Percentiles rank a stretch among this genome's conserved stretches.
Evolutionary conservation across 1,140 invertebrate species (phyloP).

Genomic region (Conus ventricosus): DNA sequence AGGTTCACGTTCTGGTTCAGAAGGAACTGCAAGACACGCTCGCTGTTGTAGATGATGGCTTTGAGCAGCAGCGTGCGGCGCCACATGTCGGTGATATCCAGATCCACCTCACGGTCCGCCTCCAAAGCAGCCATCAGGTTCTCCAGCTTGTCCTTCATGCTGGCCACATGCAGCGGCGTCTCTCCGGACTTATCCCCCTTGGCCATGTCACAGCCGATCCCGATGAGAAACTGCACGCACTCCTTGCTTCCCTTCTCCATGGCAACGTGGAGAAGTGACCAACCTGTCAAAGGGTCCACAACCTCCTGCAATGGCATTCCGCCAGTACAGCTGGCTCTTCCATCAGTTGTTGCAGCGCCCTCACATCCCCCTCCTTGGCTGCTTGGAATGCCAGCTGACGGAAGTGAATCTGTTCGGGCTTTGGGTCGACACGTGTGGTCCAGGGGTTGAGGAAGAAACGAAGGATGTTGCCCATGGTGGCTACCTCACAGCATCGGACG

Average conservation of each 20-base stretch:
- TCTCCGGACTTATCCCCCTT: background rate
- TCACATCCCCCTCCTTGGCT: background rate
- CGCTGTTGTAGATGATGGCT: slow-evolving; percentile 7
- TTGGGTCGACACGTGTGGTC: background rate
- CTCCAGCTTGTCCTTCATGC: background rate
- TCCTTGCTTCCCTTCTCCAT: background rate
- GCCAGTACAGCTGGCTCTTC: background rate
- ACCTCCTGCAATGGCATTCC: background rate
- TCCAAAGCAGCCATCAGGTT: background rate
- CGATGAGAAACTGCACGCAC: background rate
- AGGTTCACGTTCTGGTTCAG: background rate
- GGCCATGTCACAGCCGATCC: background rate
- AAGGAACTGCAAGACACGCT: background rate
- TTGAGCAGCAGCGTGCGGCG: background rate
- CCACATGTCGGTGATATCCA: background rate
- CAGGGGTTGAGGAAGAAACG: background rate
- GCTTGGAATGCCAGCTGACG: background rate
- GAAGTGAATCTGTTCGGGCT: background rate
- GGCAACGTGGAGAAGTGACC: background rate
- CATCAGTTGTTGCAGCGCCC: background rate
- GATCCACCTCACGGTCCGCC: background rate
- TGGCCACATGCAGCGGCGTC: slow-evolving; percentile 3
- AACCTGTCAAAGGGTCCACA: background rate
- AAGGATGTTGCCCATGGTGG: background rate
- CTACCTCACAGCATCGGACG: too few relatives aligned